These are phyloP conservation scores for Crenuchus spilurus DNA, from an alignment of 2,797 vertebrate species.

Conservation along the genomic window DNA sequence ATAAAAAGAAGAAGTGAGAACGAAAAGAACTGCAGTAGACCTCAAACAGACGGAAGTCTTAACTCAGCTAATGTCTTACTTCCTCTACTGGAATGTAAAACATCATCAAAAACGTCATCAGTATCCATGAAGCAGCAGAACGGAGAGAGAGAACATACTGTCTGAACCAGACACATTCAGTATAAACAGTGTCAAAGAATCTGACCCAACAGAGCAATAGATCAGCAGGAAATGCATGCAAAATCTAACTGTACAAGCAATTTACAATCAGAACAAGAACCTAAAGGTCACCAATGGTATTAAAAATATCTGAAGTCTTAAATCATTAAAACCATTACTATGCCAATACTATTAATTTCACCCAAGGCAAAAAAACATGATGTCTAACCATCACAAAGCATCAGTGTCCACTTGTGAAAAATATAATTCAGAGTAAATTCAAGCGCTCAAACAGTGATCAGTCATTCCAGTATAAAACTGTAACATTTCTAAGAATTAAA, in stretches of 20 bases:
- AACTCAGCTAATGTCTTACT: neutral
- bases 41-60: neutral
- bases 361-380: neutral
- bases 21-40: neutral
- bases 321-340: neutral
- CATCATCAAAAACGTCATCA: slow-evolving; percentile 37
- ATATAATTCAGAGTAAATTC: neutral
- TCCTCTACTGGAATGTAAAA: slow-evolving; percentile 16
- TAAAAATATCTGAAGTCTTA: neutral
- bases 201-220: neutral
- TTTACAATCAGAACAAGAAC: no score
- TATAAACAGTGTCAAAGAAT: neutral
- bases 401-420: neutral
- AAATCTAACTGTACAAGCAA: no score
- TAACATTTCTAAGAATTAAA: no score
- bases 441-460: neutral
- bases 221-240: neutral
- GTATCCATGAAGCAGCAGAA: slow-evolving; percentile 36
- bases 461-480: no score
- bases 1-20: slow-evolving; percentile 19
- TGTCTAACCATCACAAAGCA: neutral
- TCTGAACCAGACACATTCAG: neutral
- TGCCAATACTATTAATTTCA: neutral
- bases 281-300: neutral
- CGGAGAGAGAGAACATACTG: neutral